Base-by-base conservation (phyloP, 2,797 vertebrate species). In the Coranthus polyacanthus region DNA sequence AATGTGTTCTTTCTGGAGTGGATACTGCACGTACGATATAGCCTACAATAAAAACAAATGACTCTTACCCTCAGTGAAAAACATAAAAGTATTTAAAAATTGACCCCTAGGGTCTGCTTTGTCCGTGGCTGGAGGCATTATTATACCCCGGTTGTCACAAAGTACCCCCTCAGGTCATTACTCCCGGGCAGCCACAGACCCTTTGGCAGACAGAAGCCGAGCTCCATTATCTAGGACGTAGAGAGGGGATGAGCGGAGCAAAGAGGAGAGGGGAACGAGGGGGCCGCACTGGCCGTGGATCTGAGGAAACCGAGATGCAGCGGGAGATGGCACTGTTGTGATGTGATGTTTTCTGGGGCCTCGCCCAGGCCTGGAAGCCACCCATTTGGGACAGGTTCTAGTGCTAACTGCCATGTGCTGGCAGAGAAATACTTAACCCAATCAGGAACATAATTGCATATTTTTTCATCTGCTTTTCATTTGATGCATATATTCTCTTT, bases 401-500 rank as follows among this genome's bases (percentile, higher is more conserved):
- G 47, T 75, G 71, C 56, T 81, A 68, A 64, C 67, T 83, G 83
- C 81, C 72, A 51, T 61, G 43, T 32, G 68, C 87, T 92, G 92
- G 91, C 92, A 93, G 76, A 79, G 68, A 87, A 89, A 90, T 86
- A 89, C 90, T 92, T 91, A 87, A 92, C 84, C 88, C 91, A 89
- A 92, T 94, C 92, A 93, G 86, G 88, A 90, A 92, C 90, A 89
- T 92, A 93, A 94, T 92, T 91, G 88, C 87, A 88, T 89, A 89
- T 88, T 89, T 90, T 92, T 93, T 93, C 88, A 91, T 92, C 88
- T 88, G 85, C 72, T 92, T 91, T 93, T 91, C 79, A 92, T 94
- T 93, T 93, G 93, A 94, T 94, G 92, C 91, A 94, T 94, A 94
- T 92, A 94, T 94, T 95, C 92, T 89, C 92, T 95, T 94, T 94